Evolutionary conservation across 64 coral and sea anemone species (phyloP).

Genomic region (Pocillopora verrucosa): DNA sequence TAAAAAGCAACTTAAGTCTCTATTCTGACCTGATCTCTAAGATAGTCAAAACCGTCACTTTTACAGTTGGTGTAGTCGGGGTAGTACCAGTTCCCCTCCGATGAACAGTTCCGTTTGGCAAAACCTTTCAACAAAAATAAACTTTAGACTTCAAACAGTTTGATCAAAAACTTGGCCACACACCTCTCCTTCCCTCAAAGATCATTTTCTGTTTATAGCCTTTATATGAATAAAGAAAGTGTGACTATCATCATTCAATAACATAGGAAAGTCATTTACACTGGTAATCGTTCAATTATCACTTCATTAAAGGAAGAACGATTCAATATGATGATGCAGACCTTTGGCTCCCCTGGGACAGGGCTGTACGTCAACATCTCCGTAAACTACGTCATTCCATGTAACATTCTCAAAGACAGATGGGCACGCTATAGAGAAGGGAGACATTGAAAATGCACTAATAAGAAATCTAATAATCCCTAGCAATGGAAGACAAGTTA

Average conservation of each 20-base stretch:
- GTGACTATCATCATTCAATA: too few relatives aligned
- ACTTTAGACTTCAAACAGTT: not conserved
- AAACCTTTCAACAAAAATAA: constrained; percentile 36
- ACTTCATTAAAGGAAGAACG: not conserved
- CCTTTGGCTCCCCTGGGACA: constrained; percentile 62
- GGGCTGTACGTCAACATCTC: not conserved
- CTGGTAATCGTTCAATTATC: too few relatives aligned
- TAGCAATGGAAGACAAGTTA: too few relatives aligned
- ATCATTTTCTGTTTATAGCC: too few relatives aligned
- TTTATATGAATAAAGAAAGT: too few relatives aligned
- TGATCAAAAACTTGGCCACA: too few relatives aligned
- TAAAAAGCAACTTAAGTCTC: not conserved
- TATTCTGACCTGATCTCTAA: constrained; percentile 14
- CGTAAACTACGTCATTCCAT: constrained; percentile 39
- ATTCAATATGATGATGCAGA: not conserved
- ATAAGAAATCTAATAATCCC: too few relatives aligned
- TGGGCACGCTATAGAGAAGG: constrained; percentile 20
- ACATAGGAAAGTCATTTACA: too few relatives aligned
- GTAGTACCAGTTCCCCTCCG: constrained; percentile 28
- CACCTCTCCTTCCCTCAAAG: too few relatives aligned
- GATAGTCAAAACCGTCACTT: constrained; percentile 7
- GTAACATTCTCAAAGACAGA: constrained; percentile 43
- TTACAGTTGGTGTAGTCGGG: constrained; percentile 58
- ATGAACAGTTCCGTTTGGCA: constrained; percentile 44
- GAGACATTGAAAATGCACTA: not conserved